Evolutionary conservation across 1,140 invertebrate species (phyloP), one percentile per base, ranked within the genome.

Genomic region (Ooceraea biroi): DNA sequence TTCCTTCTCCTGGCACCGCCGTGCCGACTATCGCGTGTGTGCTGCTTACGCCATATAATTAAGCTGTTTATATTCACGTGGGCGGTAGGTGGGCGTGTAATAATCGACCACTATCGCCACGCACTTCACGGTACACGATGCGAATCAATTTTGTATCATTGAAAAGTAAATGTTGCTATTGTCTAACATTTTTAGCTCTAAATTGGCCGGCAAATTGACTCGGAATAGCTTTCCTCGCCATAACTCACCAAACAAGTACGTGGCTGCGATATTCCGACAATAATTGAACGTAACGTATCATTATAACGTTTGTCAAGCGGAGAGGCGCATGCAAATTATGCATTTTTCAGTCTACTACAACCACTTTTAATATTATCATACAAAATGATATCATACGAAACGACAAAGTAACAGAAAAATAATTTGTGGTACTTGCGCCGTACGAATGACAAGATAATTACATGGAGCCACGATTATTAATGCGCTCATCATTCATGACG

Each of bases 161-260:
- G 76, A 80, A 80, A 80, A 80, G 76, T 80, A 65, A 80, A 80
- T n/a, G 76, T 80, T 52, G 65, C 65, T 44, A 80, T 80, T 80
- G 76, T 80, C 69, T 71, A 46, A 69, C 36, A 69, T 44, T 57
- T 17, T n/a, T 44, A 27, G 22, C 58, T 63, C 17, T 76, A 48
- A 76, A 76, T 76, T 76, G 30, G 5, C 27, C 22, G 65, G 44
- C 76, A 57, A 55, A 50, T 36, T 71, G 27, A 58, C 50, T 57
- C 11, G 36, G 65, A 1, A 7, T 11, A 17, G 17, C 8, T 8
- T 78, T 65, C 68, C 25, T 44, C 63, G 41, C 52, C 50, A 22
- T 58, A 80, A 80, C 50, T 78, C 63, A 44, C 12, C 76, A 14
- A 44, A 14, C 36, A 27, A 19, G 22, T 30, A 50, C n/a, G 19